Evolutionary conservation across 2,113 vertebrate species (phyloP).

Genomic region (Eptesicus fuscus): DNA sequence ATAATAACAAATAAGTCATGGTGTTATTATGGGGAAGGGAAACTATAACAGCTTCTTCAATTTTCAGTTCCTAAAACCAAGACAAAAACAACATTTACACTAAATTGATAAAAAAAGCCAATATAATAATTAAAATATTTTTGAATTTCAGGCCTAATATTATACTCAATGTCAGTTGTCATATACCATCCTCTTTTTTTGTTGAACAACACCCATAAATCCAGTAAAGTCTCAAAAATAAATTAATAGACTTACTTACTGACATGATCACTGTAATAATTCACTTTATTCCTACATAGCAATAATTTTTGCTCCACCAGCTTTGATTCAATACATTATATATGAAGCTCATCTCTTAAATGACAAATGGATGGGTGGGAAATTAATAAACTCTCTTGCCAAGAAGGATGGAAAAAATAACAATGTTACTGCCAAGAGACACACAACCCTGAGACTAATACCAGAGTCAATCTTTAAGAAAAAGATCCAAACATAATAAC

Average conservation of each 20-base stretch:
- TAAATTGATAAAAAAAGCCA: not conserved
- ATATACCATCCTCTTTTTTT: not conserved
- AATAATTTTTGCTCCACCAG: constrained; percentile 77
- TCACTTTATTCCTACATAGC: constrained; percentile 73
- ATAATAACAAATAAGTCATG: not conserved
- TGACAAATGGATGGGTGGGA: not conserved
- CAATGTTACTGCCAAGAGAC: not conserved
- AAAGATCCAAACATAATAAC: constrained; percentile 4
- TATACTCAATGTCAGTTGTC: not conserved
- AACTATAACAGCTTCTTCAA: not conserved
- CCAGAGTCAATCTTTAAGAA: not conserved
- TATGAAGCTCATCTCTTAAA: constrained; percentile 76
- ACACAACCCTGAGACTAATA: not conserved
- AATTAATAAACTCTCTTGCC: not conserved
- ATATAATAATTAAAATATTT: constrained; percentile 9
- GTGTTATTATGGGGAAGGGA: not conserved
- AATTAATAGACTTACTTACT: constrained; percentile 63
- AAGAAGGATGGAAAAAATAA: not conserved
- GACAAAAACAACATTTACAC: not conserved
- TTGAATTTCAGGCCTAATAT: not conserved
- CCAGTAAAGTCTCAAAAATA: not conserved
- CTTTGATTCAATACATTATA: constrained; percentile 75
- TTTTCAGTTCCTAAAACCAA: not conserved
- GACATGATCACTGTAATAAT: constrained; percentile 51
- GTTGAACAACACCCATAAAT: not conserved